phyloP scores from a whole-genome alignment of 35 echinoderm and acorn worm genomes.

The Ophiothrix spiculata region DNA sequence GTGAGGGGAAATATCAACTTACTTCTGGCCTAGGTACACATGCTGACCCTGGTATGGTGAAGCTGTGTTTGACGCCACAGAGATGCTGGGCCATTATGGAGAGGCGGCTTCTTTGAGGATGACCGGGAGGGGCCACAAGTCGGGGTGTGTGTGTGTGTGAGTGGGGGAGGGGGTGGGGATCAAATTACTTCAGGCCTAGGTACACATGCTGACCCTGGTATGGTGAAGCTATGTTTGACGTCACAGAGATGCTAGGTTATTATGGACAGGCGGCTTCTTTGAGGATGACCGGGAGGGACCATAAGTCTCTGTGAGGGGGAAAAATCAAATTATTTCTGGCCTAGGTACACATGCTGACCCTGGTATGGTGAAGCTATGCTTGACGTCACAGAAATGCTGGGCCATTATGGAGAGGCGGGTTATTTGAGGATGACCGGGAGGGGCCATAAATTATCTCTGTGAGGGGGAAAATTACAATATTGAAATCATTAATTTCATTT shows the following conservation, averaged over 20 bases:
- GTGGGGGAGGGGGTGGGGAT: too few relatives aligned
- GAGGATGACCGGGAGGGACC: too few relatives aligned
- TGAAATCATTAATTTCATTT: too few relatives aligned
- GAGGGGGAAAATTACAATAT: too few relatives aligned
- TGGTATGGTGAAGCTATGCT: conserved; percentile 84
- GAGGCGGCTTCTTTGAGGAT: conserved; percentile 70
- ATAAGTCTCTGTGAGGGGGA: too few relatives aligned
- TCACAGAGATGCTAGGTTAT: too few relatives aligned
- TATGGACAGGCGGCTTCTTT: too few relatives aligned
- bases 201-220: too few relatives aligned
- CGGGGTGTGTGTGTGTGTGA: too few relatives aligned
- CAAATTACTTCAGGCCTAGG: too few relatives aligned
- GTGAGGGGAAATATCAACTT: too few relatives aligned
- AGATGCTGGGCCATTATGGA: conserved; percentile 95
- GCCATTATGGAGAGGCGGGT: conserved; percentile 88
- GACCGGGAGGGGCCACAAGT: conserved; percentile 51
- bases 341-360: conserved; percentile 87
- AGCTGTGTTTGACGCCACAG: conserved; percentile 78
- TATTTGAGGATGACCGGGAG: conserved; percentile 50
- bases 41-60: conserved; percentile 84
- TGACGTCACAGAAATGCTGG: conserved; percentile 85
- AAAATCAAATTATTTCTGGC: conserved; percentile 87
- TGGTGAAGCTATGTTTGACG: too few relatives aligned
- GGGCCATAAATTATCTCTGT: conserved; percentile 68
- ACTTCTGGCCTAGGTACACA: conserved; percentile 93